Evolutionary conservation across 35 echinoderm and acorn worm species (phyloP).

Genomic region (Lytechinus pictus): DNA sequence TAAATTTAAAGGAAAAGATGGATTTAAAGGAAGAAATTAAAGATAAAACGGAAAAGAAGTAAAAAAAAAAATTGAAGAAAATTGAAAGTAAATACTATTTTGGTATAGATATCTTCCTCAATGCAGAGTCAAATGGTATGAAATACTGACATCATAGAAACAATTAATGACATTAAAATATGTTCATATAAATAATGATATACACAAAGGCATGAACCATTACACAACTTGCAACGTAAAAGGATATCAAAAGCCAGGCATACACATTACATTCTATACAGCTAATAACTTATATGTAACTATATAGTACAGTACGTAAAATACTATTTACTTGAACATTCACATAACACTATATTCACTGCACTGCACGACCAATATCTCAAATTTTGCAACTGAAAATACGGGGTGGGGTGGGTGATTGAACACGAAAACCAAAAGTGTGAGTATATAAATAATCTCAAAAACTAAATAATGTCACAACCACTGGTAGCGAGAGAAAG

Average conservation of each 20-base stretch:
- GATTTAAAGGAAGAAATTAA: too few species aligned
- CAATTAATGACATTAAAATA: neutral
- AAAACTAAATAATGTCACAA: conserved; percentile 52
- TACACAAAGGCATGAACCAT: neutral
- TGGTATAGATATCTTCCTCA: neutral
- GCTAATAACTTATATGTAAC: neutral
- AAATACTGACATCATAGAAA: neutral
- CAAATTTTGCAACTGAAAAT: neutral
- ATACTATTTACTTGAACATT: neutral
- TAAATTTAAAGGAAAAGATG: too few species aligned
- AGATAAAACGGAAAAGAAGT: too few species aligned
- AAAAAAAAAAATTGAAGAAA: neutral
- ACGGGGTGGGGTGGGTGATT: neutral
- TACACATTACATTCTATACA: neutral
- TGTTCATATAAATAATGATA: neutral
- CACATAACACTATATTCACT: neutral
- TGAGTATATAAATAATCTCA: conserved; percentile 48
- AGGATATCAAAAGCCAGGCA: neutral
- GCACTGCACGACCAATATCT: conserved; percentile 24
- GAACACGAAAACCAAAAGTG: conserved; percentile 6
- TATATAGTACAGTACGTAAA: neutral
- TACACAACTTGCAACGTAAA: neutral
- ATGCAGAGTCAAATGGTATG: neutral
- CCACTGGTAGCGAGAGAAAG: conserved; percentile 62
- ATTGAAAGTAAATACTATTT: too few species aligned